These are phyloP conservation scores for Mythimna pallens DNA, from an alignment of 2,888 invertebrate species.

Conservation along the genomic window DNA sequence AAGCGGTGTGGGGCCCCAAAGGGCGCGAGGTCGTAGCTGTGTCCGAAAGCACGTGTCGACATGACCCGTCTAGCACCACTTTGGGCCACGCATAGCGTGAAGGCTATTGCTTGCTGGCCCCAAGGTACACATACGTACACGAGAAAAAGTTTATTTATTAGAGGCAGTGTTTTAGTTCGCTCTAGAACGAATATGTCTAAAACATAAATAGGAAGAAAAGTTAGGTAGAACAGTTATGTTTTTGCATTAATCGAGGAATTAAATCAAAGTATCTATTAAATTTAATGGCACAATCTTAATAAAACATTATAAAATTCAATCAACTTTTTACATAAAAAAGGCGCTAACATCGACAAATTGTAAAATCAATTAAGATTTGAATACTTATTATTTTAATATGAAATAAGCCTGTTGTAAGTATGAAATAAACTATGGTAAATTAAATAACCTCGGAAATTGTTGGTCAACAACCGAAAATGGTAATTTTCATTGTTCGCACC, in stretches of 20 bases:
- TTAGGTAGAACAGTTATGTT: background rate
- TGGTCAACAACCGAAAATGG: slow-evolving; percentile 39
- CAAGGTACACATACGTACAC: background rate
- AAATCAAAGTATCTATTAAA: background rate
- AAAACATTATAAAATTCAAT: background rate
- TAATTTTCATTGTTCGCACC: slow-evolving; percentile 50
- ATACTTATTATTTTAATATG: slow-evolving; percentile 24
- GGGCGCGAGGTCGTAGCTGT: slow-evolving; percentile 45
- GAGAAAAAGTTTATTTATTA: slow-evolving; percentile 1
- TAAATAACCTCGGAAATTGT: slow-evolving; percentile 16
- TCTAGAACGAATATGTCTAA: slow-evolving; percentile 1
- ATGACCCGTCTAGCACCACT: slow-evolving; percentile 30
- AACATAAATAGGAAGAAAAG: background rate
- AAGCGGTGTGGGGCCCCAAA: slow-evolving; percentile 42
- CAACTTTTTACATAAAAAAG: background rate
- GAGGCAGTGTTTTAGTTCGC: background rate
- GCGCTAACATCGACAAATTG: background rate
- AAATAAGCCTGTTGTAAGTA: slow-evolving; percentile 26
- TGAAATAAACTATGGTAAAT: slow-evolving; percentile 13
- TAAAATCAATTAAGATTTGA: slow-evolving; percentile 21
- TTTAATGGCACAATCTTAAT: background rate
- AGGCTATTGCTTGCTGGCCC: slow-evolving; percentile 26
- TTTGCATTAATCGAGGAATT: background rate
- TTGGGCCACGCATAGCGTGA: slow-evolving; percentile 18
- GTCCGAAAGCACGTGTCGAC: slow-evolving; percentile 45